phyloP scores from a whole-genome alignment of 2,113 vertebrate genomes.

The Labrus mixtus region DNA sequence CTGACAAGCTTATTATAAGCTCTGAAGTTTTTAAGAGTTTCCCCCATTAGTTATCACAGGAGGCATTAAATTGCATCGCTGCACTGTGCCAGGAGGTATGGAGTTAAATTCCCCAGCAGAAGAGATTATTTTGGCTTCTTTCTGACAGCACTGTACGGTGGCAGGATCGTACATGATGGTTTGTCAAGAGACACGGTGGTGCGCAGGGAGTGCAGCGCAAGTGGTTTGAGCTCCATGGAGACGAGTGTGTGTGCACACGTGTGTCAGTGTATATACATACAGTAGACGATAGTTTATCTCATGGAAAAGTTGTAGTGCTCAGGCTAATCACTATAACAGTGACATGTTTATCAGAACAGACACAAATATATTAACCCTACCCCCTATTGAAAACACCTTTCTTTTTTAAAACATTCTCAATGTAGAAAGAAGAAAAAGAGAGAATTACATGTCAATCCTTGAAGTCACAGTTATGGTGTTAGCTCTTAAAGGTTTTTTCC shows the following conservation, averaged over 20 bases:
- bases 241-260: neutral
- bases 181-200: conserved; percentile 70
- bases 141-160: conserved; percentile 80
- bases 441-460: too few species aligned
- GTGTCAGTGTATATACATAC: conserved; percentile 25
- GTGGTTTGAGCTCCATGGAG: conserved; percentile 28
- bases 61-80: conserved; percentile 83
- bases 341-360: too few species aligned
- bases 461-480: too few species aligned
- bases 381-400: too few species aligned
- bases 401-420: too few species aligned
- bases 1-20: conserved; percentile 90
- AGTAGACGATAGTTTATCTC: conserved; percentile 46
- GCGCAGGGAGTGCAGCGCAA: conserved; percentile 33
- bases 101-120: conserved; percentile 84
- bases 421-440: too few species aligned
- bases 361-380: too few species aligned
- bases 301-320: conserved; percentile 12
- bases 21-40: conserved; percentile 87
- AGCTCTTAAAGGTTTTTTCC: too few species aligned
- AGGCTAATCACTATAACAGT: too few species aligned
- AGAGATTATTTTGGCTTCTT: conserved; percentile 82
- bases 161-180: conserved; percentile 75
- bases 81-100: conserved; percentile 81
- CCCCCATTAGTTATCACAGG: conserved; percentile 86